A percentile compares a stretch with the other conserved stretches of the same genome.
Evolutionary conservation across 2,113 vertebrate species (phyloP).

Genomic region (Melanotaenia duboulayi): DNA sequence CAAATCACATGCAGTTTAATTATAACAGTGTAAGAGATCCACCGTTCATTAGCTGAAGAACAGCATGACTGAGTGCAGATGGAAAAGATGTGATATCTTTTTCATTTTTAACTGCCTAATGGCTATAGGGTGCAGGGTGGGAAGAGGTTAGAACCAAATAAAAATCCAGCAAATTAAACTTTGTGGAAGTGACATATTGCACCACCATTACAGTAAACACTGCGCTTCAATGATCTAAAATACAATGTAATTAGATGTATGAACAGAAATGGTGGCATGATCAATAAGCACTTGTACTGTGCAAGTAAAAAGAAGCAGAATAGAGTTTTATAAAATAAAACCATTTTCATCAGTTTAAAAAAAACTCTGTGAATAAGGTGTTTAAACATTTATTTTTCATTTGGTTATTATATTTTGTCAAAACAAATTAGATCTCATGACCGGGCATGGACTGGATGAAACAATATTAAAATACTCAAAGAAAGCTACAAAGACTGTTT

Average conservation of each 20-base stretch:
- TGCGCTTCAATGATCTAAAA: constrained; percentile 37
- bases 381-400: constrained; percentile 55
- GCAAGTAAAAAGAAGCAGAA: neutral
- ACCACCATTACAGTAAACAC: constrained; percentile 50
- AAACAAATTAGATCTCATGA: constrained; percentile 56
- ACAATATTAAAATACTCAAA: constrained; percentile 43
- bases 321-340: neutral
- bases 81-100: constrained; percentile 24
- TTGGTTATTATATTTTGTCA: constrained; percentile 55
- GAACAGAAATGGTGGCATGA: constrained; percentile 27
- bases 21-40: constrained; percentile 54
- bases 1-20: constrained; percentile 70
- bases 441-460: constrained; percentile 47
- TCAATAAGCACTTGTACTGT: constrained; percentile 25
- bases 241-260: constrained; percentile 32
- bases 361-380: constrained; percentile 9
- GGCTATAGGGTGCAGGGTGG: constrained; percentile 22
- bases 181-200: constrained; percentile 45
- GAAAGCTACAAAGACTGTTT: constrained; percentile 37
- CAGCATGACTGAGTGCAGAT: constrained; percentile 33
- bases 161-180: constrained; percentile 56
- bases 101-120: neutral
- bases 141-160: constrained; percentile 42
- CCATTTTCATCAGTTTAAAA: neutral
- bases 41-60: constrained; percentile 69